Evolutionary conservation across 1,140 invertebrate genomes (phyloP).

Genomic region (Tetranychus urticae): DNA sequence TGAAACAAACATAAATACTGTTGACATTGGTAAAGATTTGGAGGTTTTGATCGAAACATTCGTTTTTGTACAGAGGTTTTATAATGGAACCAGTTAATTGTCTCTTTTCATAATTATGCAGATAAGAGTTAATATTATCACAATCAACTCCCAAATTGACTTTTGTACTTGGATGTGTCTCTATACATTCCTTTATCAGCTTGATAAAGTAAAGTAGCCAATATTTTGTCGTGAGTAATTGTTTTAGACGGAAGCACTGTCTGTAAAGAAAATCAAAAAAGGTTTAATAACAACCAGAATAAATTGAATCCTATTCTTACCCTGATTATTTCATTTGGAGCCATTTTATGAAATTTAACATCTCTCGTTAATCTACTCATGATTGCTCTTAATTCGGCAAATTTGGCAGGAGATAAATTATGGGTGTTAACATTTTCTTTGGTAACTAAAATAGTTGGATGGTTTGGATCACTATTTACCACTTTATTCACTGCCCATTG

Average conservation of each 20-base stretch:
- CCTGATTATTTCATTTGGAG: constrained; percentile 73
- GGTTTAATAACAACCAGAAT: neutral
- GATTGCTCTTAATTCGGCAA: neutral
- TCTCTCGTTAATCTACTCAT: constrained; percentile 44
- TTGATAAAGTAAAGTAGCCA: constrained; percentile 77
- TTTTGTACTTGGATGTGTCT: neutral
- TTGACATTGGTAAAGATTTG: no score
- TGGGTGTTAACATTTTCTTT: constrained; percentile 29
- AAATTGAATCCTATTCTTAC: constrained; percentile 19
- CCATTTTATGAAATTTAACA: constrained; percentile 66
- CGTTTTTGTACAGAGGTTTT: no score
- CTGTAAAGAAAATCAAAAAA: constrained; percentile 19
- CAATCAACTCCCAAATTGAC: neutral
- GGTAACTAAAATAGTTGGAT: constrained; percentile 17
- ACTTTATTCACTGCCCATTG: constrained; percentile 36
- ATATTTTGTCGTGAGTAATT: constrained; percentile 69
- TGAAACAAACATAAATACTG: no score
- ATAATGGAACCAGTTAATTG: no score
- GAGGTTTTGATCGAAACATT: no score
- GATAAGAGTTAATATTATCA: neutral
- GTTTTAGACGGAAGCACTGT: constrained; percentile 74
- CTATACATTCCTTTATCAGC: constrained; percentile 3
- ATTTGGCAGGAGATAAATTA: neutral
- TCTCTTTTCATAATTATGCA: no score
- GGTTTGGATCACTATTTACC: neutral